Evolutionary conservation across 1,140 invertebrate genomes (phyloP).

Genomic region (Drosophila serrata): DNA sequence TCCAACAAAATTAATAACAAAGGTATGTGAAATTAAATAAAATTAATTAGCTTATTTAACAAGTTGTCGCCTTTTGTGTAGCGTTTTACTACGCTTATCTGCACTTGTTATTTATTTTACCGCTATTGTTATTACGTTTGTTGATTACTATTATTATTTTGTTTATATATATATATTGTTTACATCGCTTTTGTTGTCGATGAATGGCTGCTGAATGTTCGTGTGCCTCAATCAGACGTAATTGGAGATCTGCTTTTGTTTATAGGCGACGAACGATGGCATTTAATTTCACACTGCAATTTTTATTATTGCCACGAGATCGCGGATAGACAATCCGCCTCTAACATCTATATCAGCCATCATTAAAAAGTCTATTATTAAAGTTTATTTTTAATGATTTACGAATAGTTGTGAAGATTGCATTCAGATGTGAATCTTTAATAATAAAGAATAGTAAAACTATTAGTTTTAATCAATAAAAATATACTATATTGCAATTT

Average conservation of each 20-base stretch:
- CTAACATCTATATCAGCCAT: constrained; percentile 21
- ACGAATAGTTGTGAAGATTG: background rate
- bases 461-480: background rate
- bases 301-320: constrained; percentile 27
- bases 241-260: constrained; percentile 50
- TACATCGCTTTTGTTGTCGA: constrained; percentile 35
- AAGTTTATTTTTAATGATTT: constrained; percentile 14
- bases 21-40: constrained; percentile 20
- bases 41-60: constrained; percentile 50
- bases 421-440: background rate
- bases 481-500: background rate
- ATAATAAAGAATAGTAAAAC: background rate
- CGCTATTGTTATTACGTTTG: constrained; percentile 19
- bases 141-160: constrained; percentile 31
- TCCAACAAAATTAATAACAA: background rate
- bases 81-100: constrained; percentile 37
- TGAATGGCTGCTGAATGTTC: constrained; percentile 1
- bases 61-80: constrained; percentile 46
- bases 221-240: constrained; percentile 32
- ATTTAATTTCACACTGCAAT: constrained; percentile 43
- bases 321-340: constrained; percentile 14
- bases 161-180: constrained; percentile 44
- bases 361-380: constrained; percentile 13
- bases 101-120: constrained; percentile 7
- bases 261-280: constrained; percentile 42